These are phyloP conservation scores for Cyrtonyx montezumae DNA, from an alignment of 2,113 vertebrate species.

Conservation along the genomic window DNA sequence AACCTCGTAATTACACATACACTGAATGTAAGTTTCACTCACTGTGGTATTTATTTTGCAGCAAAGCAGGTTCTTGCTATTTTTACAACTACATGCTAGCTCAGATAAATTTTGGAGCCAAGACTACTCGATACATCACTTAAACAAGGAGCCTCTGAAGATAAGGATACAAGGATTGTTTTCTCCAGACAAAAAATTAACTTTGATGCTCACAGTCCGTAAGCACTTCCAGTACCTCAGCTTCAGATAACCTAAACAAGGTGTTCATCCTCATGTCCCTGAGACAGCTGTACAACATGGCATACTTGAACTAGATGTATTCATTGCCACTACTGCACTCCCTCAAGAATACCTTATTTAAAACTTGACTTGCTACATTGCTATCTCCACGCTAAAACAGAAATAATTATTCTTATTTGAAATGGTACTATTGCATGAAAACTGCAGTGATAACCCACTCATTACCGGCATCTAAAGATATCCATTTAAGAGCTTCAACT, in stretches of 20 bases:
- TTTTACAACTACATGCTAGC: background rate
- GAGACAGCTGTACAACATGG: background rate
- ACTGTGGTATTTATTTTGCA: slow-evolving; percentile 20
- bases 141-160: background rate
- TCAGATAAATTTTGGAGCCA: background rate
- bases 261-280: background rate
- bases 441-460: background rate
- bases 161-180: background rate
- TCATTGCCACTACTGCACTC: background rate
- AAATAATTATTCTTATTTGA: background rate
- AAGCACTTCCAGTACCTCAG: background rate
- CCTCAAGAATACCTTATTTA: background rate
- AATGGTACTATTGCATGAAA: background rate
- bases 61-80: background rate
- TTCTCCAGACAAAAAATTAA: background rate
- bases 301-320: background rate
- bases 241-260: background rate
- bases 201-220: background rate
- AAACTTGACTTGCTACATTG: background rate
- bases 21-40: background rate
- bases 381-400: background rate
- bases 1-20: background rate
- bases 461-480: slow-evolving; percentile 1
- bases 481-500: slow-evolving; percentile 52
- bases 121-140: background rate